Evolutionary conservation across 2,797 vertebrate species (phyloP), one percentile per base, ranked within the genome.

Genomic region (Galagoides demidoff): DNA sequence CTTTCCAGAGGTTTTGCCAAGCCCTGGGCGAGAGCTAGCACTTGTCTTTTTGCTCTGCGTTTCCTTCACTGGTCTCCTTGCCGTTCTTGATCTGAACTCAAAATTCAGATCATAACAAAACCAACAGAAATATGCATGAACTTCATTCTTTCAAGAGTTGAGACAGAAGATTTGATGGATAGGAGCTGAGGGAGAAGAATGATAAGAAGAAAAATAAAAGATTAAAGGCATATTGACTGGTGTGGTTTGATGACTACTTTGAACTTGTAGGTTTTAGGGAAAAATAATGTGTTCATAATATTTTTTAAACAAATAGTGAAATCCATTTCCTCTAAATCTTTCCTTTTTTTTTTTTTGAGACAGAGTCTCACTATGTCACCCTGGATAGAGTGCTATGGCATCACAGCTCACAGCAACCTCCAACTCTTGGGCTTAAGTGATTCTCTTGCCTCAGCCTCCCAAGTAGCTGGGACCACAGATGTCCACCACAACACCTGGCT

Each of bases 21-120:
- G 39, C 23, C 5, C 29, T 14, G 37, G 31, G 4, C 20, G 12
- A 45, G 31, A 43, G 43, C 23, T 4, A 9, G 57, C 59, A 34
- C 17, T 0, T 17, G 55, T 3, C 57, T 55, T 64, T 22, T n/a
- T 3, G 0, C n/a, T 61, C 10, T 7, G 3, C 1, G 0, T 63
- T 85, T 73, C 22, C 34, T 45, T 1, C 29, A 0, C 1, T 14
- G 39, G 16, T 52, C 45, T 17, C 29, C 7, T 71, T 39, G 45
- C 45, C 31, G 8, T 61, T 61, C 13, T 86, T 73, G 25, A 43
- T 86, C 74, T 20, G 64, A 34, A 37, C 9, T 45, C 73, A 37
- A 45, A 70, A 76, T 22, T 70, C 68, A 57, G 12, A 66, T 73
- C 20, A 11, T 49, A 52, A 73, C 14, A 68, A 73, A 73, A 66